Percentiles rank a stretch among this genome's conserved stretches.
Evolutionary conservation across 1,140 invertebrate genomes (phyloP).

Genomic region (Arion vulgaris): DNA sequence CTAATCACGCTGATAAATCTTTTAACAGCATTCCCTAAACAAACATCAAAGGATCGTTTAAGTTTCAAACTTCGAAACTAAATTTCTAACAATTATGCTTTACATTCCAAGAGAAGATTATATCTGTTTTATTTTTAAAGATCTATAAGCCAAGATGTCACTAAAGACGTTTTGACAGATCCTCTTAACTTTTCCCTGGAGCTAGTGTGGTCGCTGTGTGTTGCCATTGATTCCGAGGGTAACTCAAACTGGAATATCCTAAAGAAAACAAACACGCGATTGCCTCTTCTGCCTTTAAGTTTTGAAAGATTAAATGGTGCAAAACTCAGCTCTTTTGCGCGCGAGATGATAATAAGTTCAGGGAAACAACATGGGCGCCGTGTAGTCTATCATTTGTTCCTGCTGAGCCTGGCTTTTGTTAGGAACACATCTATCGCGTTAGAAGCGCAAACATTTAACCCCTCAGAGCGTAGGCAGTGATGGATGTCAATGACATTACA

Average conservation of each 20-base stretch:
- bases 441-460: background rate
- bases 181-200: background rate
- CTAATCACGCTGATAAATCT: too few relatives aligned
- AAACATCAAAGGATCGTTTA: background rate
- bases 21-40: background rate
- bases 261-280: constrained; percentile 6
- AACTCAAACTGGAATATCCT: background rate
- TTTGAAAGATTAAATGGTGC: background rate
- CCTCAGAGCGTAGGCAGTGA: background rate
- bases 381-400: background rate
- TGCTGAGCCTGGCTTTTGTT: background rate
- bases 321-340: background rate
- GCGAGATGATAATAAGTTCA: background rate
- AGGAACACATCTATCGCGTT: background rate
- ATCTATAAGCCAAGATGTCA: background rate
- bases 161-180: background rate
- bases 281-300: constrained; percentile 15
- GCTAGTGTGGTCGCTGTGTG: background rate
- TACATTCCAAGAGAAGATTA: background rate
- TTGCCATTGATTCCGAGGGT: background rate
- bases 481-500: background rate
- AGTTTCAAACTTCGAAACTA: background rate
- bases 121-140: background rate
- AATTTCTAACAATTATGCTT: background rate
- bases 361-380: background rate